Evolutionary conservation across 2,113 vertebrate species (phyloP), one percentile per base, ranked within the genome.

Genomic region (Myodes glareolus): DNA sequence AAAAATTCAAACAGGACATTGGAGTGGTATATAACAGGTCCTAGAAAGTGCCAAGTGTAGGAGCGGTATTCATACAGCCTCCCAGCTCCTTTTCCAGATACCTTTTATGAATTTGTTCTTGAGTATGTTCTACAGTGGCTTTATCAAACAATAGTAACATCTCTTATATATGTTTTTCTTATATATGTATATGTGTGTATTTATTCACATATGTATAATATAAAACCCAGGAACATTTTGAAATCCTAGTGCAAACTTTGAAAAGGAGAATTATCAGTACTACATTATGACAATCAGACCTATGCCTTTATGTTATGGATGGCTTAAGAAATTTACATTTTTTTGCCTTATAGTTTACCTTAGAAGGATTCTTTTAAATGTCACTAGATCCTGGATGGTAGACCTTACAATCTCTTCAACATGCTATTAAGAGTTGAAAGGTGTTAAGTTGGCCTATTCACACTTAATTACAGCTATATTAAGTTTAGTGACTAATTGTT

Each of bases 401-500:
- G 72, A 92, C 23, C 94, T 75, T 93, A 50, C 77, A 94, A 19
- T 89, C 67, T 91, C 58, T 95, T 94, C n/a, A 82, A 25, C 42
- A 77, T 94, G 80, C 80, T 97, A 91, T 97, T 95, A 94, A 93
- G 95, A 88, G 33, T 94, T 97, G 67, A 88, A 97, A 96, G 93
- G 14, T 97, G 52, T 94, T 96, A 85, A 91, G 93, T 95, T 97
- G 91, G 67, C 87, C 42, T 95, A 96, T 91, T 96, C 90, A 97
- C 85, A 86, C 94, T 85, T 97, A 97, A 97, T 98, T 96, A 94
- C 47, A 96, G 47, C 88, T 97, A 52, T 97, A 95, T 95, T 94
- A 95, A 77, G 92, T 88, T 97, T 95, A 90, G 70, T 95, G 96
- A 76, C 85, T 97, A 90, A 92, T 95, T 98, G 82, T 96, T 92